A percentile compares a stretch with the other conserved stretches of the same genome.
These are phyloP conservation scores for Galbula dea DNA, from an alignment of 2,113 vertebrate genomes.

Conservation along the genomic window DNA sequence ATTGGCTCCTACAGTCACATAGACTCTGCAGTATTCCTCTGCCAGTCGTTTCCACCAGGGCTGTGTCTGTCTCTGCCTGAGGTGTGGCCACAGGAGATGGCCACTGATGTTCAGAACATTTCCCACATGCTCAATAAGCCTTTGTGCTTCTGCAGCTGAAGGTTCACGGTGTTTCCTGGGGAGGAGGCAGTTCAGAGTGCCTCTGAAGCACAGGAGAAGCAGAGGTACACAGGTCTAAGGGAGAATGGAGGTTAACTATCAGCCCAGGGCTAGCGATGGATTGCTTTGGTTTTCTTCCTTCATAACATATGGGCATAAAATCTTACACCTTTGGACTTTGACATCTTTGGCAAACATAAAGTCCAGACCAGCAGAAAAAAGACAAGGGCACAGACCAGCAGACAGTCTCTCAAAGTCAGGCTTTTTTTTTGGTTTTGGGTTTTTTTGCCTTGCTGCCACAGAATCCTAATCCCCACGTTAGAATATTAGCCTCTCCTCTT, in stretches of 20 bases:
- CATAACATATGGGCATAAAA: background rate
- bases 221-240: background rate
- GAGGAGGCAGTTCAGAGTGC: background rate
- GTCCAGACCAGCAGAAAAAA: background rate
- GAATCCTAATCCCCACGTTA: background rate
- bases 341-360: background rate
- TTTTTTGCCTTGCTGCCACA: background rate
- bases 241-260: background rate
- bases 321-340: background rate
- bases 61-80: background rate
- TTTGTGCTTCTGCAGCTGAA: slow-evolving; percentile 1
- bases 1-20: background rate
- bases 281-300: background rate
- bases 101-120: background rate
- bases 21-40: background rate
- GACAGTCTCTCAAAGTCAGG: background rate
- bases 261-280: background rate
- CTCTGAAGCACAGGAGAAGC: background rate
- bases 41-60: background rate
- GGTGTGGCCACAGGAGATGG: background rate
- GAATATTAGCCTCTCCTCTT: background rate
- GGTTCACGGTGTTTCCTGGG: background rate
- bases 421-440: too few species aligned
- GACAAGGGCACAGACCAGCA: background rate
- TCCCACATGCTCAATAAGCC: slow-evolving; percentile 1